Base-by-base conservation (phyloP, 1,140 invertebrate genomes). In the Teleopsis dalmanni region DNA sequence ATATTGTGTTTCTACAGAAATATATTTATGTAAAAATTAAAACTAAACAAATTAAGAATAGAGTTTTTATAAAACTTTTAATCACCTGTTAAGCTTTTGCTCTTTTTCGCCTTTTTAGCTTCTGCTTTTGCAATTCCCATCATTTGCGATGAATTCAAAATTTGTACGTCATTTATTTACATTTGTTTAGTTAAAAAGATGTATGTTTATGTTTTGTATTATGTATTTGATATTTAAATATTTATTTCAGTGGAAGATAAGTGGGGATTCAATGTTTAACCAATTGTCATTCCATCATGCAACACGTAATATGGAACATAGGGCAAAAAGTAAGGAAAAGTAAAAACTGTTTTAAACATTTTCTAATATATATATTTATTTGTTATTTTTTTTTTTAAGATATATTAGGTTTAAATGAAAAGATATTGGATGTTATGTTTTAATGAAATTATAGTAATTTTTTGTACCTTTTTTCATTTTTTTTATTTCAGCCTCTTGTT, bases 391-490 rank as follows among this genome's bases (percentile, higher is more conserved):
- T n/a, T n/a, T n/a, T n/a, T n/a, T n/a, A n/a, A n/a, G n/a, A n/a
- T n/a, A n/a, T n/a, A n/a, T n/a, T n/a, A n/a, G n/a, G n/a, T n/a
- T n/a, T n/a, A n/a, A n/a, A n/a, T n/a, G n/a, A n/a, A n/a, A n/a
- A n/a, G n/a, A n/a, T n/a, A n/a, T n/a, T n/a, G n/a, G n/a, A n/a
- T n/a, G n/a, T n/a, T n/a, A n/a, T n/a, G n/a, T n/a, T n/a, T n/a
- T n/a, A n/a, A n/a, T n/a, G n/a, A n/a, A n/a, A n/a, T n/a, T n/a
- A n/a, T n/a, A n/a, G n/a, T n/a, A n/a, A n/a, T n/a, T n/a, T n/a
- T n/a, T n/a, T n/a, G n/a, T 31, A 91, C 88, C 89, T 83, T 93
- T 94, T 70, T 92, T 91, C 81, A 88, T 85, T 72, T 94, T 90
- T 73, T 95, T 93, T 59, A 91, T 90, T 73, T 93, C 83, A 57